Percentiles rank a stretch among this genome's conserved stretches.
Conservation (phyloP, 2,797 vertebrate genomes). For the Emydoidea blandingii region DNA sequence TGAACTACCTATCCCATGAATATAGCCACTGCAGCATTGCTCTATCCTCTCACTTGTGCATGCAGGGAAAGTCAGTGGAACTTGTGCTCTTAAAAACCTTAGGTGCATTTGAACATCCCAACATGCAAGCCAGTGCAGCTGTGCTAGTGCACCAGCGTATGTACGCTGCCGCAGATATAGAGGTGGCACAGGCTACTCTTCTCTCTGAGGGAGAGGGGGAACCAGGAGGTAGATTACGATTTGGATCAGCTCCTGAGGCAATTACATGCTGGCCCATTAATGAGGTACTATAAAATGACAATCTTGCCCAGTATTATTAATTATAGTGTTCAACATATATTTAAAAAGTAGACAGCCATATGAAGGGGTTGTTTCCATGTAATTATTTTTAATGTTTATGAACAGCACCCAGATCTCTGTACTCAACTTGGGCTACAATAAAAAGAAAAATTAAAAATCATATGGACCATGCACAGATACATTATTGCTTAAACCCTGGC, state of each 20-base stretch:
- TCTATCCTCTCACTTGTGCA: conserved; percentile 17
- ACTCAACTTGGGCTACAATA: neutral
- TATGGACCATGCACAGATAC: neutral
- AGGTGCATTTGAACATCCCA: conserved; percentile 65
- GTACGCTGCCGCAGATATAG: conserved; percentile 63
- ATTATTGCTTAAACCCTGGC: neutral
- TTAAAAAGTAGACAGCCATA: neutral
- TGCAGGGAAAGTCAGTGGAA: conserved; percentile 45
- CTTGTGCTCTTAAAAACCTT: conserved; percentile 55
- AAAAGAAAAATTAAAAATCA: neutral
- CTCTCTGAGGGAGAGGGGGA: neutral
- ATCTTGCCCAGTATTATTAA: neutral
- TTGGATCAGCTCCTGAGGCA: neutral
- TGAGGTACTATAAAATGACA: neutral
- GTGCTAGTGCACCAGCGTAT: conserved; percentile 30
- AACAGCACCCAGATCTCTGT: neutral
- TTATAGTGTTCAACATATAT: neutral
- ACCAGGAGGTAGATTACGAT: neutral
- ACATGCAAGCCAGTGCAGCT: neutral
- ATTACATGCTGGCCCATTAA: neutral
- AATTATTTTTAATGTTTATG: neutral
- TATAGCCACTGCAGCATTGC: conserved; percentile 32
- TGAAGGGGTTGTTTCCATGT: neutral
- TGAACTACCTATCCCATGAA: neutral
- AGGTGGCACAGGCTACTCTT: neutral